These are phyloP conservation scores for Alosa alosa DNA, from an alignment of 2,113 vertebrate genomes.

Conservation along the genomic window DNA sequence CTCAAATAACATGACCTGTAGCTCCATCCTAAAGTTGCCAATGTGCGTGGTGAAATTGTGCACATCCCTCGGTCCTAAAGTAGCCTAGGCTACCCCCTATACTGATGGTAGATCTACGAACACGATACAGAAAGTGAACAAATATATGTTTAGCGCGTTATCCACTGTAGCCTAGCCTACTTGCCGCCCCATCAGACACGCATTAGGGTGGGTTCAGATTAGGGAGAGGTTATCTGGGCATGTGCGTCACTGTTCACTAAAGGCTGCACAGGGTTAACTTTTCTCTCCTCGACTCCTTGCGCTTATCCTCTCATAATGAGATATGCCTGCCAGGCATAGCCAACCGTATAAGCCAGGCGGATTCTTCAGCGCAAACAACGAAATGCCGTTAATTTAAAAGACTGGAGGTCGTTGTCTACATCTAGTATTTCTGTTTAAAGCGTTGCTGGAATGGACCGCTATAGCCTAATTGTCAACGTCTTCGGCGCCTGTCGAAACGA, in stretches of 20 bases:
- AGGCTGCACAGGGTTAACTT: conserved; percentile 67
- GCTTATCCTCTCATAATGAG: conserved; percentile 69
- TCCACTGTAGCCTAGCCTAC: no score
- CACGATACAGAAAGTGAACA: no score
- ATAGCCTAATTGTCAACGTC: background rate
- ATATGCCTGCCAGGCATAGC: conserved; percentile 63
- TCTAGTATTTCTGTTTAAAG: background rate
- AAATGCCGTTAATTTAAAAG: background rate
- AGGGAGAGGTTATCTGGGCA: background rate
- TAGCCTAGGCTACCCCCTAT: no score
- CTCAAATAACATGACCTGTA: no score
- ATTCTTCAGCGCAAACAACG: background rate
- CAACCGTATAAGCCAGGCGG: conserved; percentile 55
- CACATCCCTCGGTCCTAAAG: no score
- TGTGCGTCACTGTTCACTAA: background rate
- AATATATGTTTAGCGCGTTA: no score
- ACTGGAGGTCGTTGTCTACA: background rate
- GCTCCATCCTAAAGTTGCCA: no score
- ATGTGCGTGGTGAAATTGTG: no score
- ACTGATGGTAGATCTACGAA: no score
- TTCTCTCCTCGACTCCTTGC: conserved; percentile 40
- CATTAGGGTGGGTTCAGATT: background rate
- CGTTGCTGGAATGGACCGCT: background rate
- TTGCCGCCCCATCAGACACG: no score
- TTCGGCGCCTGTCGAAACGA: background rate